Percentiles rank a stretch among this genome's conserved stretches.
phyloP scores from a whole-genome alignment of 2,888 invertebrate species.

The Spicauda simplicius region DNA sequence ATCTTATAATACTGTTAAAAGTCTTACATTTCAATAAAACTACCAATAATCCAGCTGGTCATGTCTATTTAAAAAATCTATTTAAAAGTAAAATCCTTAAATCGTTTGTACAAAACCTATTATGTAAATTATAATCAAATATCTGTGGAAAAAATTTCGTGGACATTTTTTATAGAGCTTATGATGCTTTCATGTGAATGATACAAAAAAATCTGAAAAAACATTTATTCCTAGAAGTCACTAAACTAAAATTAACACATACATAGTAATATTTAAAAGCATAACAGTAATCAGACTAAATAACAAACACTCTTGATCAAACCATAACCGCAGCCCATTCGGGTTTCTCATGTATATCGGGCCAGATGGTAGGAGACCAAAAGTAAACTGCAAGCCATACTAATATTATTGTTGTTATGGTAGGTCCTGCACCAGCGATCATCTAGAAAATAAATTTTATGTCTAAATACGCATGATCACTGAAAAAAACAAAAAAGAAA shows the following conservation, averaged over 20 bases:
- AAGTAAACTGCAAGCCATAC: constrained; percentile 53
- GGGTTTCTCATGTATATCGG: constrained; percentile 46
- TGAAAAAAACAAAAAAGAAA: too few relatives aligned
- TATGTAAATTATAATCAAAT: not conserved
- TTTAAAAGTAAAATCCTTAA: not conserved
- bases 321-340: constrained; percentile 36
- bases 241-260: not conserved
- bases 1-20: not conserved
- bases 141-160: not conserved
- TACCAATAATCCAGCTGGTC: constrained; percentile 8
- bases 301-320: not conserved
- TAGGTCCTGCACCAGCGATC: constrained; percentile 60
- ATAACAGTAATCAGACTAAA: not conserved
- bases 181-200: not conserved
- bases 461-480: too few relatives aligned
- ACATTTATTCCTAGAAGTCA: not conserved
- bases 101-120: not conserved
- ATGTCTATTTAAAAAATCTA: not conserved
- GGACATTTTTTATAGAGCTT: not conserved
- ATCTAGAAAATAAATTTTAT: constrained; percentile 51
- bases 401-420: constrained; percentile 53
- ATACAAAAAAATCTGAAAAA: not conserved
- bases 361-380: constrained; percentile 68
- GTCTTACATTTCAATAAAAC: not conserved
- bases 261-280: not conserved